phyloP scores from a whole-genome alignment of 2,113 vertebrate species.

The Nycticebus coucang region DNA sequence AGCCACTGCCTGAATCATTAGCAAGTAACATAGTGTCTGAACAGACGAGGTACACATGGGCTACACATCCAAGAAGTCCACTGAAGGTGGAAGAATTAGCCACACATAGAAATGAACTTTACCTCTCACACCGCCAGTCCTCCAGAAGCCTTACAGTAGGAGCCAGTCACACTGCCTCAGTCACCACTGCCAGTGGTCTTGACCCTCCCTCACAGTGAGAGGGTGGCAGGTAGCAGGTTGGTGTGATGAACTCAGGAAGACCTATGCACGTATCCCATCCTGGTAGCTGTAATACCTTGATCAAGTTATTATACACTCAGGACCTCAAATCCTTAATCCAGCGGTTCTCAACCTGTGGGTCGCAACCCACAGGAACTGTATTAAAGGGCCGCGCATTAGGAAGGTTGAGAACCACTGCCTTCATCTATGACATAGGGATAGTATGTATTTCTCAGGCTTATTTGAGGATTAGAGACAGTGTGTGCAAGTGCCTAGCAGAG shows the following conservation, averaged over 20 bases:
- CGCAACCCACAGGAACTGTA: no score
- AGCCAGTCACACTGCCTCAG: neutral
- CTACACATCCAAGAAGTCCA: neutral
- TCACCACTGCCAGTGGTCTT: neutral
- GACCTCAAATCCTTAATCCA: neutral
- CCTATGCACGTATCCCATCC: neutral
- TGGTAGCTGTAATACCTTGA: neutral
- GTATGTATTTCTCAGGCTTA: neutral
- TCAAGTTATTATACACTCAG: neutral
- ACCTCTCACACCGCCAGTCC: no score
- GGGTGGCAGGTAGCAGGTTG: neutral
- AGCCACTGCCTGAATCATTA: neutral
- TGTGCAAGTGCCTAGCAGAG: neutral
- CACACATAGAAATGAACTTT: neutral
- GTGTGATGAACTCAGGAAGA: neutral
- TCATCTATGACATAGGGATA: neutral
- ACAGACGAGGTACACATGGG: rapidly evolving
- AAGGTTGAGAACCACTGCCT: no score
- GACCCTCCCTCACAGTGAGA: neutral
- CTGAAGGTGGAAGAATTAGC: neutral
- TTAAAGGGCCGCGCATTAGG: no score
- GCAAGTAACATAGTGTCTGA: neutral
- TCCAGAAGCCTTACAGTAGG: neutral
- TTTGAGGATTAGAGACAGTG: neutral
- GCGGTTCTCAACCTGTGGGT: no score